Percentiles rank a stretch among this genome's conserved stretches.
Conservation (phyloP, 2,113 vertebrate genomes). For the Orthonyx spaldingii region DNA sequence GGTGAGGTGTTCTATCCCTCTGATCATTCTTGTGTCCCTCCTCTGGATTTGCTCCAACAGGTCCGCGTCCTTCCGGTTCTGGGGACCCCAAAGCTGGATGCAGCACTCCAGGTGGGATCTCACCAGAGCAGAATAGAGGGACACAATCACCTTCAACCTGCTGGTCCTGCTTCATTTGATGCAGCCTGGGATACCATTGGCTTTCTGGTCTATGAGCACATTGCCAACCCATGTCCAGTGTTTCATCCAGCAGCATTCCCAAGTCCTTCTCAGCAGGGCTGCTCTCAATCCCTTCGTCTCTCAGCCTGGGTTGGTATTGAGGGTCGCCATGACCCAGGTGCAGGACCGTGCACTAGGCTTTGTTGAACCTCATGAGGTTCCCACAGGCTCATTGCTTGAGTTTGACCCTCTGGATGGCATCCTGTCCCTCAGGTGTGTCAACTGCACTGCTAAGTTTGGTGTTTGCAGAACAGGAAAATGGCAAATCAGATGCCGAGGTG, state of each 20-base stretch:
- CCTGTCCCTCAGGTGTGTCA: background rate
- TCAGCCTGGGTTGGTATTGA: background rate
- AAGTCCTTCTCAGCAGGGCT: background rate
- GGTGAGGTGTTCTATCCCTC: background rate
- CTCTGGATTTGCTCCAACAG: background rate
- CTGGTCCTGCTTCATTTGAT: background rate
- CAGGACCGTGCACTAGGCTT: background rate
- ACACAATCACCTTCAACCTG: background rate
- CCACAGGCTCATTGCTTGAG: background rate
- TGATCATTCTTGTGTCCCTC: background rate
- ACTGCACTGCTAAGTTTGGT: no score
- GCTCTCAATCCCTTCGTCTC: background rate
- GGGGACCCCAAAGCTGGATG: background rate
- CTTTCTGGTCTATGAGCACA: background rate
- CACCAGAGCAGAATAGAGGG: background rate
- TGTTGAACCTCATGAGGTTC: background rate
- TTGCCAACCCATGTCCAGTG: background rate
- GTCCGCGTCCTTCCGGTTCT: rapidly evolving
- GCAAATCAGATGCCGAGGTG: background rate
- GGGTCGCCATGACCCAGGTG: background rate
- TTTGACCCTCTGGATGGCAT: background rate
- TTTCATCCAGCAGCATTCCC: background rate
- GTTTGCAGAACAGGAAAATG: background rate
- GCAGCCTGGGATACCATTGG: background rate
- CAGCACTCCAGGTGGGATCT: background rate